Percentiles rank a stretch among this genome's conserved stretches.
These are phyloP conservation scores for Actinopyga echinites DNA, from an alignment of 53 echinoderm and acorn worm genomes.

Conservation along the genomic window DNA sequence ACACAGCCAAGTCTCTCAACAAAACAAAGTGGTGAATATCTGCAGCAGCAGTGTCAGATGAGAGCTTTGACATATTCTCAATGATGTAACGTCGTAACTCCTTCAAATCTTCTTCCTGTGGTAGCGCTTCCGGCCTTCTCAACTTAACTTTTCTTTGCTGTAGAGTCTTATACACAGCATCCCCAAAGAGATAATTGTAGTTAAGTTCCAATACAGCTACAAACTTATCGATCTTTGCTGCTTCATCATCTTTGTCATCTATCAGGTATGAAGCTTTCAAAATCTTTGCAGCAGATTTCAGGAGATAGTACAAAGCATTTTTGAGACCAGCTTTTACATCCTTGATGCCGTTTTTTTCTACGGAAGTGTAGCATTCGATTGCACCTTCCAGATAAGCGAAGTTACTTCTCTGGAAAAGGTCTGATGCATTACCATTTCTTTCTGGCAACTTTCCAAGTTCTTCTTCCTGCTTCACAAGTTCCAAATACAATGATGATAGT, in stretches of 20 bases:
- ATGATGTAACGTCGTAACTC: neutral
- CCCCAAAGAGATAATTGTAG: slow-evolving; percentile 45
- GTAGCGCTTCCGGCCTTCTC: slow-evolving; percentile 45
- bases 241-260: slow-evolving; percentile 45
- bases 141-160: slow-evolving; percentile 26
- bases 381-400: slow-evolving; percentile 66
- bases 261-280: slow-evolving; percentile 53
- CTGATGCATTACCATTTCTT: slow-evolving; percentile 47
- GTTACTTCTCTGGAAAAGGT: slow-evolving; percentile 60
- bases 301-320: slow-evolving; percentile 48
- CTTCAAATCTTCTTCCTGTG: slow-evolving; percentile 47
- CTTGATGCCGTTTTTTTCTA: neutral
- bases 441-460: slow-evolving; percentile 43
- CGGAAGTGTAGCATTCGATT: slow-evolving; percentile 40
- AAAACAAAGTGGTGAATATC: slow-evolving; percentile 50
- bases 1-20: slow-evolving; percentile 44
- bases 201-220: slow-evolving; percentile 59
- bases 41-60: neutral
- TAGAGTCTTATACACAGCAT: slow-evolving; percentile 53
- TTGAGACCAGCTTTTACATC: slow-evolving; percentile 64
- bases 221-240: slow-evolving; percentile 63
- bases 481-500: slow-evolving; percentile 61
- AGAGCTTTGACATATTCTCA: neutral
- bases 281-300: slow-evolving; percentile 57
- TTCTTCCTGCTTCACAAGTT: slow-evolving; percentile 50